phyloP scores from a whole-genome alignment of 2,888 invertebrate species.

The Acrobasis suavella region DNA sequence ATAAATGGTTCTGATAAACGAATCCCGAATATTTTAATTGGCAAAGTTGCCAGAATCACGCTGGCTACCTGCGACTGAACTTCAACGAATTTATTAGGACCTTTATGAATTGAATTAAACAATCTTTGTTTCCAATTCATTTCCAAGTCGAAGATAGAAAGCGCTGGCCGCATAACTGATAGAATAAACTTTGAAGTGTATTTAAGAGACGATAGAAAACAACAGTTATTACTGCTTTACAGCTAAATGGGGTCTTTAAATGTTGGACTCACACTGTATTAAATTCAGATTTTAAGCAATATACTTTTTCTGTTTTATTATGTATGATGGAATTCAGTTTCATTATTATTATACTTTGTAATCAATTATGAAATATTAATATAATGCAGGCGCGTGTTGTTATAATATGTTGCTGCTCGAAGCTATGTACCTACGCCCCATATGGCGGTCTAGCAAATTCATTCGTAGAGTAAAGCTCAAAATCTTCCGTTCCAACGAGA shows the following conservation, averaged over 20 bases:
- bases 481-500: too few relatives aligned
- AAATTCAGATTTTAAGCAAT: too few relatives aligned
- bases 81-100: background rate
- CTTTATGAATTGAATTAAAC: slow-evolving; percentile 11
- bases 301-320: too few relatives aligned
- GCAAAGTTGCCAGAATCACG: slow-evolving; percentile 1
- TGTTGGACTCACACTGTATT: too few relatives aligned
- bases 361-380: too few relatives aligned
- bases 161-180: background rate
- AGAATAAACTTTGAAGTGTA: background rate
- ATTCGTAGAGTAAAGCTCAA: too few relatives aligned
- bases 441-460: too few relatives aligned
- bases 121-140: background rate
- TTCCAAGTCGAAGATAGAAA: slow-evolving; percentile 1
- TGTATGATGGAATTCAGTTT: too few relatives aligned
- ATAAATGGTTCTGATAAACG: slow-evolving; percentile 1
- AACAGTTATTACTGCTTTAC: background rate
- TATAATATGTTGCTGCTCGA: too few relatives aligned
- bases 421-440: too few relatives aligned
- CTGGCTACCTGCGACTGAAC: slow-evolving; percentile 4
- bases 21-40: slow-evolving; percentile 17
- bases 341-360: too few relatives aligned
- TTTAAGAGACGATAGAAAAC: background rate
- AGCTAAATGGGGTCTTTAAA: background rate
- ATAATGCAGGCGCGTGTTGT: too few relatives aligned